Percentiles rank a stretch among this genome's conserved stretches.
Conservation (phyloP, 2,113 vertebrate genomes). For the Pseudorasbora parva region DNA sequence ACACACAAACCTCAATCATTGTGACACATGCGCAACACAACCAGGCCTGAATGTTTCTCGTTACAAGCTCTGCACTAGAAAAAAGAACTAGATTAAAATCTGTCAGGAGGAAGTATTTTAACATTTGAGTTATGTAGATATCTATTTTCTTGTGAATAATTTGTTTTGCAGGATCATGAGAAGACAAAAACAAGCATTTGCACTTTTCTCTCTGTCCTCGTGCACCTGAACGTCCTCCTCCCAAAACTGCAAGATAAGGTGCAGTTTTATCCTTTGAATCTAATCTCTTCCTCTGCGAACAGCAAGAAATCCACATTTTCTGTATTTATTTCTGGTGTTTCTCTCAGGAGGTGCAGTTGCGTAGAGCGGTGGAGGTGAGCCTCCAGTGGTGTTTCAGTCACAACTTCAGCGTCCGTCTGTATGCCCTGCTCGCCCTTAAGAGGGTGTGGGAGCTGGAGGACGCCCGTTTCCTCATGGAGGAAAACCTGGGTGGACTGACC, state of each 20-base stretch:
- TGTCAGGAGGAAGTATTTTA: neutral
- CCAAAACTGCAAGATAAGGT: slow-evolving; percentile 83
- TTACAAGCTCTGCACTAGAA: neutral
- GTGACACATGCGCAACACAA: neutral
- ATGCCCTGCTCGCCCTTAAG: slow-evolving; percentile 89
- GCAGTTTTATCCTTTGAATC: neutral
- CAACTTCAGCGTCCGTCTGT: slow-evolving; percentile 91
- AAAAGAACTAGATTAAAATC: neutral
- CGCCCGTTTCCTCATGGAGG: slow-evolving; percentile 2
- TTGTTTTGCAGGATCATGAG: slow-evolving; percentile 83
- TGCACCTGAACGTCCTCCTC: slow-evolving; percentile 84
- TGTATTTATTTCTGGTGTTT: neutral
- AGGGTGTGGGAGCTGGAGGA: slow-evolving; percentile 84
- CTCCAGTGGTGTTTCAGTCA: slow-evolving; percentile 92
- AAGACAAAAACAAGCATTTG: slow-evolving; percentile 90
- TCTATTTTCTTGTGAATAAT: neutral
- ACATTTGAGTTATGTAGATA: neutral
- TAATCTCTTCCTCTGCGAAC: neutral
- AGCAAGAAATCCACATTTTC: neutral
- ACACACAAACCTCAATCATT: neutral
- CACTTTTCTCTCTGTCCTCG: slow-evolving; percentile 89
- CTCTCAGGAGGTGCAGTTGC: slow-evolving; percentile 76
- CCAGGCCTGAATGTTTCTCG: neutral
- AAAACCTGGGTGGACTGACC: slow-evolving; percentile 76
- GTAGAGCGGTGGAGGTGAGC: slow-evolving; percentile 79